phyloP scores from a whole-genome alignment of 2,113 vertebrate species.

The Rostratula benghalensis region DNA sequence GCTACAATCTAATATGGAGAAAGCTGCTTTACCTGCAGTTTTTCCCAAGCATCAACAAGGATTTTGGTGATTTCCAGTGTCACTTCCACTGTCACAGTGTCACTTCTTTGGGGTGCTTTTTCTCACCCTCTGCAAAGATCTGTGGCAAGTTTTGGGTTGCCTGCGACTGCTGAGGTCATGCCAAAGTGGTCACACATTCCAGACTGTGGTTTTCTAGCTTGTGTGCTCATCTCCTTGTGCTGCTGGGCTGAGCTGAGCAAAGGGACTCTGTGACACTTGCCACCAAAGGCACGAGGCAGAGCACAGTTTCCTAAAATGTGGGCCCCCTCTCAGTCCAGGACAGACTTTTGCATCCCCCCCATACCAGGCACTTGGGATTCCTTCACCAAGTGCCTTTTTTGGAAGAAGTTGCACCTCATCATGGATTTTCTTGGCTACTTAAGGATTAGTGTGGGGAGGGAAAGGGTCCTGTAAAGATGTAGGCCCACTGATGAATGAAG shows the following conservation, averaged over 20 bases:
- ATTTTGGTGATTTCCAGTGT: background rate
- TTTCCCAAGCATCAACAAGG: background rate
- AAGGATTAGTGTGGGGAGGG: background rate
- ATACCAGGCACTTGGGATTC: background rate
- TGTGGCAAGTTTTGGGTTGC: background rate
- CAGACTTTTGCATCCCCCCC: background rate
- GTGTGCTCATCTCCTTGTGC: background rate
- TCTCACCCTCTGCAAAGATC: fast-evolving
- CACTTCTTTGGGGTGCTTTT: background rate
- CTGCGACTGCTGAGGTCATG: background rate
- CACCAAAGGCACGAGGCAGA: background rate
- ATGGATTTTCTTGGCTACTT: background rate
- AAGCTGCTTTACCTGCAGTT: fast-evolving
- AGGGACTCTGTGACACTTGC: background rate
- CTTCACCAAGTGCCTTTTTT: background rate
- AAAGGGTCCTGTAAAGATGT: background rate
- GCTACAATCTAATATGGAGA: background rate
- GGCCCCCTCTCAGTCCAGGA: background rate
- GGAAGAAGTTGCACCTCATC: background rate
- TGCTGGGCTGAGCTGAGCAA: background rate
- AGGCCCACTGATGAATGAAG: too few relatives aligned
- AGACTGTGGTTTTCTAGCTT: background rate
- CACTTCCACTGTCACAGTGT: background rate
- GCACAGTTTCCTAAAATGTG: background rate
- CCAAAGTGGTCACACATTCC: background rate